phyloP scores from a whole-genome alignment of 2,888 invertebrate species.

The Drosophila diplacantha region DNA sequence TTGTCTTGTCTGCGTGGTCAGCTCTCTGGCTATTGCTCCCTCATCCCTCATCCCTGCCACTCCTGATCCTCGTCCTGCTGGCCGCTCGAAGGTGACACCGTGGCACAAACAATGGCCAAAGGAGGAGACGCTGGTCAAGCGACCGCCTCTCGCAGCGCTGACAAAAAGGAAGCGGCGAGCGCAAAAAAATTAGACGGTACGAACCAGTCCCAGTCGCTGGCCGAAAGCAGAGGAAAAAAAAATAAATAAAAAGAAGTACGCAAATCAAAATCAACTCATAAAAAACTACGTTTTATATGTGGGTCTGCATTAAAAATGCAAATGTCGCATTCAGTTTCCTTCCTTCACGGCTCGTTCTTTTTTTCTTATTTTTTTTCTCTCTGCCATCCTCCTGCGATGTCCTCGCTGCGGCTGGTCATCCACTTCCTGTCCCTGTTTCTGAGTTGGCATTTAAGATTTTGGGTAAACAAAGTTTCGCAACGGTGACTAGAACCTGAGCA shows the following conservation, averaged over 20 bases:
- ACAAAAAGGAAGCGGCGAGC: constrained; percentile 31
- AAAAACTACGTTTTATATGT: constrained; percentile 59
- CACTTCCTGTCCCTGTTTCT: constrained; percentile 46
- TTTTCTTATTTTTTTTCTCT: constrained; percentile 1
- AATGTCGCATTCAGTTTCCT: constrained; percentile 70
- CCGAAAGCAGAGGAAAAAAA: constrained; percentile 28
- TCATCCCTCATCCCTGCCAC: constrained; percentile 8
- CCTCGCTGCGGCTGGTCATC: constrained; percentile 41
- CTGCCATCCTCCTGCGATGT: constrained; percentile 27
- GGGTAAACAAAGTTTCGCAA: constrained; percentile 63
- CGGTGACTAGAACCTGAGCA: constrained; percentile 41
- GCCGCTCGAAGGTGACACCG: constrained; percentile 73
- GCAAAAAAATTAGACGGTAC: constrained; percentile 47
- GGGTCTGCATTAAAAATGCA: constrained; percentile 75
- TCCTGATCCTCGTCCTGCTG: constrained; percentile 27
- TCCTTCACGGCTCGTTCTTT: constrained; percentile 22
- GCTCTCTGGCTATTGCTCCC: constrained; percentile 39
- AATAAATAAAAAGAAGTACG: constrained; percentile 35
- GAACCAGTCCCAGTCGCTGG: constrained; percentile 62
- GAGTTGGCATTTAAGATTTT: constrained; percentile 63
- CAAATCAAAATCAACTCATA: constrained; percentile 61
- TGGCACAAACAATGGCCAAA: constrained; percentile 55
- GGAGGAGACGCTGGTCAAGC: constrained; percentile 45
- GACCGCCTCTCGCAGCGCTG: constrained; percentile 49
- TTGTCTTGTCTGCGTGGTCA: constrained; percentile 54